phyloP scores from a whole-genome alignment of 2,888 invertebrate genomes.

The Rhogogaster chlorosoma region DNA sequence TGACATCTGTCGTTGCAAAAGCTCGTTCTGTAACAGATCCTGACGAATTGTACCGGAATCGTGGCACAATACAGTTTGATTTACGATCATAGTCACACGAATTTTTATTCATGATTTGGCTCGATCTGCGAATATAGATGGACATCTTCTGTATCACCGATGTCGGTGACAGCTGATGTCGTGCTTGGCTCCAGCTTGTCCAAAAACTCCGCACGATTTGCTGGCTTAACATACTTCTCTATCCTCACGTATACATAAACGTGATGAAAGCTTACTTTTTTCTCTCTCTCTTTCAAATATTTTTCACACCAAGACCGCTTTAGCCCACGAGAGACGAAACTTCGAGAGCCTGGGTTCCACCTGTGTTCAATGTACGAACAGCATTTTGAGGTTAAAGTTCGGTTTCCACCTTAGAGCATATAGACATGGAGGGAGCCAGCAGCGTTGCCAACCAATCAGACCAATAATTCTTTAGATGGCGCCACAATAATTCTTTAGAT shows the following conservation, averaged over 20 bases:
- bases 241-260: background rate
- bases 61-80: background rate
- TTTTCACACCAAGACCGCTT: background rate
- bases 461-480: too few relatives aligned
- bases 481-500: too few relatives aligned
- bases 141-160: background rate
- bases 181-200: background rate
- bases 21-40: background rate
- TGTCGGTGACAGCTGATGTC: background rate
- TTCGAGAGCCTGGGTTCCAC: background rate
- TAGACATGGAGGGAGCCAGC: too few relatives aligned
- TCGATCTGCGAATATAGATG: background rate
- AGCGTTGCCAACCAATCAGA: too few relatives aligned
- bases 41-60: background rate
- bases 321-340: background rate
- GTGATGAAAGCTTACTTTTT: background rate
- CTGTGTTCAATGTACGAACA: background rate
- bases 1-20: background rate
- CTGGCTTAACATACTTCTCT: constrained; percentile 57
- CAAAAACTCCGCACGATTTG: background rate
- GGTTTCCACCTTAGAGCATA: background rate
- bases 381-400: background rate
- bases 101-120: background rate
- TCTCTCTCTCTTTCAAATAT: background rate
- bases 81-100: background rate